Conservation (phyloP, 2,888 invertebrate species). For the Matsumyia berberina region DNA sequence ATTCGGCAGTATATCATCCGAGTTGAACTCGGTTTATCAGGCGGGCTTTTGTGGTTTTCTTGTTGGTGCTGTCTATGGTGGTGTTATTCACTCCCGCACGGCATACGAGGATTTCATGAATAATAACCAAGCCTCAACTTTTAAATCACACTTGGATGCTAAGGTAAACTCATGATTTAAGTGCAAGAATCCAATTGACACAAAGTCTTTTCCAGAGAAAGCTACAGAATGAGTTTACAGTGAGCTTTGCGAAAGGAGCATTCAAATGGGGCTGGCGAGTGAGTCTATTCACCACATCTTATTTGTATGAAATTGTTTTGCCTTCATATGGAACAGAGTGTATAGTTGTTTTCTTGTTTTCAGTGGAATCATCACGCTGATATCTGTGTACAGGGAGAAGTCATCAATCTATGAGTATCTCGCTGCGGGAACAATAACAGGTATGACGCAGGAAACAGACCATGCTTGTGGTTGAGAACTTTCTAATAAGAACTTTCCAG, state of each 20-base stretch:
- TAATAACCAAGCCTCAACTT: conserved; percentile 90
- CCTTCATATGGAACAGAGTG: background rate
- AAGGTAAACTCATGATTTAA: conserved; percentile 85
- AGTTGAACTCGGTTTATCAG: conserved; percentile 87
- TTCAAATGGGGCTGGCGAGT: conserved; percentile 89
- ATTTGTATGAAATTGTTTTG: conserved; percentile 86
- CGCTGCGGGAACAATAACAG: conserved; percentile 87
- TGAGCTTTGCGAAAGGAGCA: conserved; percentile 90
- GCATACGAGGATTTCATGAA: conserved; percentile 89
- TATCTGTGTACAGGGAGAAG: conserved; percentile 89
- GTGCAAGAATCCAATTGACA: background rate
- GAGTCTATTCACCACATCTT: conserved; percentile 88
- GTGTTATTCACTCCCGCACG: conserved; percentile 86
- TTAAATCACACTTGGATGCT: conserved; percentile 88
- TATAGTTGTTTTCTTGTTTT: conserved; percentile 72
- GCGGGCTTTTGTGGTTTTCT: conserved; percentile 86
- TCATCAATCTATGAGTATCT: conserved; percentile 88
- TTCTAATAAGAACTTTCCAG: conserved; percentile 79
- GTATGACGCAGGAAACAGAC: conserved; percentile 19
- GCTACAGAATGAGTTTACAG: conserved; percentile 89
- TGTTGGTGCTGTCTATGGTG: conserved; percentile 88
- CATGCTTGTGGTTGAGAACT: background rate
- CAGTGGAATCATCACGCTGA: conserved; percentile 87
- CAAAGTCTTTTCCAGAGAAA: conserved; percentile 85
- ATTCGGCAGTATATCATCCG: conserved; percentile 87